Evolutionary conservation across 1,140 invertebrate genomes (phyloP).

Genomic region (Drosophila subpulchrella): DNA sequence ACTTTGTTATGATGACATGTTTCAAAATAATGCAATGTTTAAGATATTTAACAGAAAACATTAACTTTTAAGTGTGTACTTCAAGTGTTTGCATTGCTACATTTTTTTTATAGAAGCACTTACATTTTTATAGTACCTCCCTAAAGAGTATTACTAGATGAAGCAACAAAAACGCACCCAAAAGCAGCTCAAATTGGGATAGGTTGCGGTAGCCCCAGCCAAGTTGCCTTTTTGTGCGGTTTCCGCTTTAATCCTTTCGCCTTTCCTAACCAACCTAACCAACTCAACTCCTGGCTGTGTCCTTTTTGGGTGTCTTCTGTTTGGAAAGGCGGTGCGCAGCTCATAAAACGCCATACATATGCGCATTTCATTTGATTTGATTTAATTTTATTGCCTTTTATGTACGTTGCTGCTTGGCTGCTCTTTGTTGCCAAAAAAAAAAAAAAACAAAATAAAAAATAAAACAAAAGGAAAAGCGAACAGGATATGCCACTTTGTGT

Average conservation of each 20-base stretch:
- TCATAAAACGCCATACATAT: constrained; percentile 72
- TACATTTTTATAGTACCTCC: neutral
- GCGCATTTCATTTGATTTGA: constrained; percentile 80
- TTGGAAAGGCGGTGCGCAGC: constrained; percentile 25
- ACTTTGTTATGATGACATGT: no score
- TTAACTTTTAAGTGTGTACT: no score
- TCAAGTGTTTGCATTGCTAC: neutral
- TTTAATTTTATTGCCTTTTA: constrained; percentile 78
- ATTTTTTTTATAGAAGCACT: neutral
- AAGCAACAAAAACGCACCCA: constrained; percentile 1
- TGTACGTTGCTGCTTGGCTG: constrained; percentile 48
- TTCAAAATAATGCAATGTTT: no score
- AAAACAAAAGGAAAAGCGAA: neutral
- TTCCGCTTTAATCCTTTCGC: constrained; percentile 67
- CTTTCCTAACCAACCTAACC: constrained; percentile 14
- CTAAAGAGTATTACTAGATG: neutral
- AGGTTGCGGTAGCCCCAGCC: constrained; percentile 20
- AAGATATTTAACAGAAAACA: no score
- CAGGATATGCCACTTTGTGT: constrained; percentile 22
- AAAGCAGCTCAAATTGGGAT: constrained; percentile 10
- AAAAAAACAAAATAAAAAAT: neutral
- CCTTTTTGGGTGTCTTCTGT: neutral
- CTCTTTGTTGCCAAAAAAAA: constrained; percentile 42
- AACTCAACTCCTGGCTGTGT: neutral
- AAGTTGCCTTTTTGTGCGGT: constrained; percentile 58